Conservation (phyloP, 2,888 invertebrate species). For the Ypsolopha scabrella region DNA sequence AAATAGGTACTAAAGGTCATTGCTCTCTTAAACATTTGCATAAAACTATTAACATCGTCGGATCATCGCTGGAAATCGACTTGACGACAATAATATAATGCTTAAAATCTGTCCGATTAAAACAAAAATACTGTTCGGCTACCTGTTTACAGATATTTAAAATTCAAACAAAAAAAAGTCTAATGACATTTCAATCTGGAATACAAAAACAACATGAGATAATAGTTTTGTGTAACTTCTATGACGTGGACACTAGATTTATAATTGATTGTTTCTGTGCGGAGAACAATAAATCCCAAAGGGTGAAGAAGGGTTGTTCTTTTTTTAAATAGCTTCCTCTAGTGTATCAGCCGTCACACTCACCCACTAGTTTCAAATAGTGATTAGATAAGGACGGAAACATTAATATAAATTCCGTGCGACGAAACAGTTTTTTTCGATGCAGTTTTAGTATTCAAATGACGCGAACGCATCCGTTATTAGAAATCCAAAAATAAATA, state of each 20-base stretch:
- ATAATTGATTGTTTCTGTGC: constrained; percentile 26
- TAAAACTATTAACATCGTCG: too few species aligned
- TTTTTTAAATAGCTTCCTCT: constrained; percentile 63
- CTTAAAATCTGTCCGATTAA: constrained; percentile 5
- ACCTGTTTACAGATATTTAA: constrained; percentile 50
- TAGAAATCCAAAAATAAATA: constrained; percentile 57
- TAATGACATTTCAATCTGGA: constrained; percentile 30
- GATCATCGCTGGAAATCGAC: too few species aligned
- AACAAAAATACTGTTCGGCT: constrained; percentile 38
- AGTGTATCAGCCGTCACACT: constrained; percentile 38
- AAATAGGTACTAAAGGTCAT: too few species aligned
- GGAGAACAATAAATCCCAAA: constrained; percentile 52
- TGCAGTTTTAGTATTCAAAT: constrained; percentile 62
- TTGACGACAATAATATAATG: neutral
- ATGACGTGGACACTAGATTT: constrained; percentile 17
- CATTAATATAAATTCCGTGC: constrained; percentile 20
- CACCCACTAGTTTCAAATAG: constrained; percentile 17
- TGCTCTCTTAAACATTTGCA: too few species aligned
- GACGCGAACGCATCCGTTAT: constrained; percentile 64
- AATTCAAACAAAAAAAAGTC: constrained; percentile 30
- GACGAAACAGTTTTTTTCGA: constrained; percentile 21
- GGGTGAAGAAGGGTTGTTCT: constrained; percentile 67
- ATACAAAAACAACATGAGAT: constrained; percentile 11
- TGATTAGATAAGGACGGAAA: constrained; percentile 27
- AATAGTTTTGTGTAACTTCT: constrained; percentile 19